Conservation (phyloP, 2,888 invertebrate genomes). For the Timandra comae region DNA sequence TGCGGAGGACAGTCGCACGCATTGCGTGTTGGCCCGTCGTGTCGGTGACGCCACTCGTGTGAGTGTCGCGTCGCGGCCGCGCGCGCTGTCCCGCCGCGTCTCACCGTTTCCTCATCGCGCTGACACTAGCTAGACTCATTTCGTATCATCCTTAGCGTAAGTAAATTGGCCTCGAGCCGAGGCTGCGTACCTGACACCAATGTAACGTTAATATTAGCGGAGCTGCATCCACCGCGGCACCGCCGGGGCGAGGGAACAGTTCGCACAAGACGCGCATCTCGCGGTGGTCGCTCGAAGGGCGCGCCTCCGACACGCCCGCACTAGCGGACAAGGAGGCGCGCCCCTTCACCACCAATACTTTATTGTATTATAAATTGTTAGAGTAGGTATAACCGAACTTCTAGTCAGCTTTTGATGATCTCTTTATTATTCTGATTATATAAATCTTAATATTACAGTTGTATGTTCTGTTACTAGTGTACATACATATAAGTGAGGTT, state of each 20-base stretch:
- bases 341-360: slow-evolving; percentile 12
- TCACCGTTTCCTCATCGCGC: slow-evolving; percentile 36
- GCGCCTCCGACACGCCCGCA: slow-evolving; percentile 17
- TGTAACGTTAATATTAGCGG: slow-evolving; percentile 42
- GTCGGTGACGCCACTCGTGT: too few relatives aligned
- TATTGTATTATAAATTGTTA: slow-evolving; percentile 54
- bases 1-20: slow-evolving; percentile 47
- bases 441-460: slow-evolving; percentile 57
- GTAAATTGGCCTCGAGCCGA: slow-evolving; percentile 45
- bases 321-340: slow-evolving; percentile 4
- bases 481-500: slow-evolving; percentile 47
- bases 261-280: slow-evolving; percentile 44
- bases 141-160: slow-evolving; percentile 45
- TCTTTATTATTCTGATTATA: slow-evolving; percentile 60
- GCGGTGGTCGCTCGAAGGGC: slow-evolving; percentile 8
- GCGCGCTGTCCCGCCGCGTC: slow-evolving; percentile 19
- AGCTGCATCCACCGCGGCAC: too few relatives aligned
- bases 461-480: slow-evolving; percentile 59
- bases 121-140: slow-evolving; percentile 60
- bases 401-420: slow-evolving; percentile 74
- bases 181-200: slow-evolving; percentile 71
- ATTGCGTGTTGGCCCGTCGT: too few relatives aligned
- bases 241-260: slow-evolving; percentile 21
- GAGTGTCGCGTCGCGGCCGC: slow-evolving; percentile 11
- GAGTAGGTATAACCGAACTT: slow-evolving; percentile 67